Conservation (phyloP, 92 coral and sea anemone genomes). For the Pocillopora grandis region DNA sequence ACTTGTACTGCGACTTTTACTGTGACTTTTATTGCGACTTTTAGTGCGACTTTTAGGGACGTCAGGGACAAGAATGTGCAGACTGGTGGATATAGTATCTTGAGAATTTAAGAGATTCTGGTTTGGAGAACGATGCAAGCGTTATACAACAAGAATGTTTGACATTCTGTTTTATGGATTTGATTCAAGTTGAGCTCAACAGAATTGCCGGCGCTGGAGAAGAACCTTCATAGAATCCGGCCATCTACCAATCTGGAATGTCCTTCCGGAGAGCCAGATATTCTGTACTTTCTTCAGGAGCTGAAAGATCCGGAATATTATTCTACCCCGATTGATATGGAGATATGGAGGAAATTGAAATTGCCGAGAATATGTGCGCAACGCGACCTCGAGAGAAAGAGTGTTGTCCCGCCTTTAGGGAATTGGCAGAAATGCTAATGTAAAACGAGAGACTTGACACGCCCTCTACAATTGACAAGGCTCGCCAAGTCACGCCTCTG, state of each 20-base stretch:
- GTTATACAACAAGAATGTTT: slow-evolving; percentile 22
- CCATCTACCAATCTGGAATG: slow-evolving; percentile 39
- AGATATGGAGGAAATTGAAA: slow-evolving; percentile 33
- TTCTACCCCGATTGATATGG: slow-evolving; percentile 1
- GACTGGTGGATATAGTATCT: slow-evolving; percentile 28
- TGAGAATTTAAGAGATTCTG: slow-evolving; percentile 16
- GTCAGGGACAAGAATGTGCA: slow-evolving; percentile 12
- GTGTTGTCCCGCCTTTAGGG: slow-evolving; percentile 42
- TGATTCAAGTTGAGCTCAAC: slow-evolving; percentile 41
- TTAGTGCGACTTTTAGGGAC: slow-evolving; percentile 7
- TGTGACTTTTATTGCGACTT: too few relatives aligned
- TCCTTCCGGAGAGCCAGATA: slow-evolving; percentile 50
- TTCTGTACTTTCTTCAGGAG: slow-evolving; percentile 49
- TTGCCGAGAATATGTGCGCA: slow-evolving; percentile 50
- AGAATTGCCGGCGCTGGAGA: background rate
- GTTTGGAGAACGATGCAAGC: slow-evolving; percentile 24
- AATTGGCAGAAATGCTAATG: slow-evolving; percentile 50
- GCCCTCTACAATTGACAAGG: slow-evolving; percentile 10
- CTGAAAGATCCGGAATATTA: slow-evolving; percentile 34
- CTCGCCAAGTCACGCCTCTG: background rate
- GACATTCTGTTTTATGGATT: slow-evolving; percentile 39
- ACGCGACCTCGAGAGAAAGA: slow-evolving; percentile 41
- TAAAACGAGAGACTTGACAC: slow-evolving; percentile 27
- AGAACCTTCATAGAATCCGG: slow-evolving; percentile 51
- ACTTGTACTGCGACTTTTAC: too few relatives aligned